Evolutionary conservation across 2,113 vertebrate genomes (phyloP), one percentile per base, ranked within the genome.

Genomic region (Indicator maculatus): DNA sequence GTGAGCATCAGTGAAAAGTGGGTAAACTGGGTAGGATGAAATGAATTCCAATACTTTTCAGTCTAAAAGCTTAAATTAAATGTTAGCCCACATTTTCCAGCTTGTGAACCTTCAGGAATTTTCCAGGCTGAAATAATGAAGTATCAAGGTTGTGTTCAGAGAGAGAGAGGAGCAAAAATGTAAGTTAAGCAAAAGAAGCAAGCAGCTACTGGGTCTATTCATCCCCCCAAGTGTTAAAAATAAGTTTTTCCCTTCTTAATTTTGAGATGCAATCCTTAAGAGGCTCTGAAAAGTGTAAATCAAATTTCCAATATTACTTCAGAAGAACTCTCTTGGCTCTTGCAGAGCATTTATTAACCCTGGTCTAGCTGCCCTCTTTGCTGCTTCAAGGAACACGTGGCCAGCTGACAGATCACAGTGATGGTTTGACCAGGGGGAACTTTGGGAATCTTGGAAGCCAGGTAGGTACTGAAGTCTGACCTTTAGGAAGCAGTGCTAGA

Each of bases 201-300:
- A 92, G 74, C 23, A 53, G 65, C 80, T 81, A 9, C 79, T 53
- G 26, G 30, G 71, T 88, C 50, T 84, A 45, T 78, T 84, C 76
- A 90, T 88, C 88, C 70, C 93, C 88, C 93, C 88, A 90, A 73
- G 44, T 67, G 90, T 71, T 94, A 96, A 94, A 87, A 64, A 89
- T 93, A 95, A 65, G 33, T 77, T 86, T 90, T 88, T 39, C 38
- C 47, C 69, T 74, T 86, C 92, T 91, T 90, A 90, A 93, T 96
- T 94, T 90, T 61, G 58, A 81, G 53, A 53, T 1, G 3, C 12
- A 81, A 61, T 50, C 70, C 61, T 93, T 78, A 31, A 53, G 76
- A 94, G 58, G 61, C 65, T 86, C 77, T 65, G 61, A 53, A 77
- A 56, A 86, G 31, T 23, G 28, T 26, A 86, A 95, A 86, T 88